A percentile compares a stretch with the other conserved stretches of the same genome.
Evolutionary conservation across 2,797 vertebrate genomes (phyloP).

Genomic region (Denticeps clupeoides): DNA sequence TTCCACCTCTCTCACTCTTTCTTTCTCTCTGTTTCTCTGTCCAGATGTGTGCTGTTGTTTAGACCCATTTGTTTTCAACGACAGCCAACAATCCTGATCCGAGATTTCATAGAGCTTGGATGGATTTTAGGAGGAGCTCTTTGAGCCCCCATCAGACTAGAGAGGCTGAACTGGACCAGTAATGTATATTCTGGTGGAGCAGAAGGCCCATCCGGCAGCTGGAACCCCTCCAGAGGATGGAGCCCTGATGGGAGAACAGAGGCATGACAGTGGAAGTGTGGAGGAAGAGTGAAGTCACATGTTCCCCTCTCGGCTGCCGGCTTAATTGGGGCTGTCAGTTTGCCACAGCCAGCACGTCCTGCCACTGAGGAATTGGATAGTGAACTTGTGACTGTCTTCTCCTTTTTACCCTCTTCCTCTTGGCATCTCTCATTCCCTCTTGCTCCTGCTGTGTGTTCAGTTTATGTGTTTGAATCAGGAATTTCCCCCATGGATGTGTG

Average conservation of each 20-base stretch:
- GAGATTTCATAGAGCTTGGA: too few relatives aligned
- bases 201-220: too few relatives aligned
- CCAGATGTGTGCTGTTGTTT: constrained; percentile 66
- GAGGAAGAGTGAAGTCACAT: constrained; percentile 37
- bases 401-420: not conserved
- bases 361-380: constrained; percentile 41
- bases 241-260: not conserved
- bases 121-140: too few relatives aligned
- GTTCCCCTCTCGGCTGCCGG: constrained; percentile 30
- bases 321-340: constrained; percentile 42
- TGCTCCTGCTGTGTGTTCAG: constrained; percentile 5
- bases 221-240: too few relatives aligned
- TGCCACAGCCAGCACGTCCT: constrained; percentile 36
- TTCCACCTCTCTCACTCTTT: constrained; percentile 18
- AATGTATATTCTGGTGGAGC: too few relatives aligned
- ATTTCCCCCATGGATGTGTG: too few relatives aligned
- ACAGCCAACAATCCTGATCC: constrained; percentile 40
- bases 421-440: not conserved
- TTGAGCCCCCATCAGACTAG: too few relatives aligned
- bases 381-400: constrained; percentile 24
- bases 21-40: constrained; percentile 1
- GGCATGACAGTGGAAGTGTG: not conserved
- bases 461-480: too few relatives aligned
- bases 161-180: too few relatives aligned
- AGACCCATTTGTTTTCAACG: constrained; percentile 52